Evolutionary conservation across 2,888 invertebrate genomes (phyloP), one percentile per base, ranked within the genome.

Genomic region (Mellilla xanthometata): DNA sequence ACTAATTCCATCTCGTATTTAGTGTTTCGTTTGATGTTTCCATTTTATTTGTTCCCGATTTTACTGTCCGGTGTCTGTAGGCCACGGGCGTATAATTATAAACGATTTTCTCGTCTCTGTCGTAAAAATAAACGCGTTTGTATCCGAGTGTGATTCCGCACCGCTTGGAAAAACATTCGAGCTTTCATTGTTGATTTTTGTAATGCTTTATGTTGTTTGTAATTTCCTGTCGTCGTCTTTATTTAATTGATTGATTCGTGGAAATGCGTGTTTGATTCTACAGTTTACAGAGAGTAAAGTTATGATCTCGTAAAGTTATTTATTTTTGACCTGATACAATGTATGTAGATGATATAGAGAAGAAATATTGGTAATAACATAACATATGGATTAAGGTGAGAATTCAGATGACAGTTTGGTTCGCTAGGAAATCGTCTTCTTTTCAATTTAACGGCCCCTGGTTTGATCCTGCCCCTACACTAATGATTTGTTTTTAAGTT

Each of bases 81-180:
- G 73, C 73, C 74, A 74, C 64, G 72, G 72, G 64, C 72, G 65
- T 53, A 61, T 68, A 68, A 76, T 73, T 67, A 73, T 68, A 74
- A 67, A 62, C 63, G 63, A 54, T 57, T 62, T 52, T 58, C 51
- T 46, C 58, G 58, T 57, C 58, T 53, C 52, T 47, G 56, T 41
- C 52, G 58, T 60, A 52, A 60, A 72, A 71, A 74, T 72, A 72
- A 65, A 67, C 56, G 52, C 12, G 53, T 35, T 52, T 31, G 43
- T 43, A 39, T 47, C 41, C 31, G 39, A 50, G 43, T 50, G 33
- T 52, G 46, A 54, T 46, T 50, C 43, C 40, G 46, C 56, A 49
- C 49, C 50, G 49, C 36, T 46, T 32, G 19, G 28, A 42, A 51
- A 52, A 49, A 52, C 40, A 34, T 41, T 41, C 32, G 33, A 11